A percentile compares a stretch with the other conserved stretches of the same genome.
Evolutionary conservation across 1,140 invertebrate genomes (phyloP).

Genomic region (Heliconius congener): DNA sequence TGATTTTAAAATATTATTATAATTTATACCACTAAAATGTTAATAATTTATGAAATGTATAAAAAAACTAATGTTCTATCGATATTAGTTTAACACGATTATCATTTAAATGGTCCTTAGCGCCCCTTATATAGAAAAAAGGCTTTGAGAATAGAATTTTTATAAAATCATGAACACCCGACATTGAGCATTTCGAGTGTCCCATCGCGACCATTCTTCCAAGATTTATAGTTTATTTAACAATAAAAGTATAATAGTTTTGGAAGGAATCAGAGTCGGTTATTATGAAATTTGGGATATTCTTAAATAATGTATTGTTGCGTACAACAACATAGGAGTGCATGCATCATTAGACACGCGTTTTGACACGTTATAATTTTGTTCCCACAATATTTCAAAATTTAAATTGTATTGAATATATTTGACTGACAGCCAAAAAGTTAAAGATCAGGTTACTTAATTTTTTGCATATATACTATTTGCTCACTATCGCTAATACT

Average conservation of each 20-base stretch:
- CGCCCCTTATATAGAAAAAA: slow-evolving; percentile 67
- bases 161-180: slow-evolving; percentile 60
- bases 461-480: not conserved
- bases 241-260: slow-evolving; percentile 70
- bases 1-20: too few relatives aligned
- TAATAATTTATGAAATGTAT: not conserved
- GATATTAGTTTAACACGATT: not conserved
- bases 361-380: slow-evolving; percentile 54
- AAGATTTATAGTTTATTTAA: slow-evolving; percentile 80
- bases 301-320: slow-evolving; percentile 56
- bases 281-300: slow-evolving; percentile 51
- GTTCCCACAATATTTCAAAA: slow-evolving; percentile 31
- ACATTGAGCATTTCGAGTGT: slow-evolving; percentile 59
- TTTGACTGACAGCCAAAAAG: not conserved
- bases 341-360: slow-evolving; percentile 65
- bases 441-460: not conserved
- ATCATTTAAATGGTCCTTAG: slow-evolving; percentile 66
- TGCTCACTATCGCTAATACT: too few relatives aligned
- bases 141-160: slow-evolving; percentile 55
- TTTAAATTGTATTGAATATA: not conserved
- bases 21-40: too few relatives aligned
- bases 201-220: slow-evolving; percentile 69
- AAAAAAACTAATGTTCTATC: not conserved
- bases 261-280: slow-evolving; percentile 42
- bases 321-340: slow-evolving; percentile 47